A percentile compares a stretch with the other conserved stretches of the same genome.
phyloP scores from a whole-genome alignment of 2,888 invertebrate genomes.

The Allophyes oxyacanthae region DNA sequence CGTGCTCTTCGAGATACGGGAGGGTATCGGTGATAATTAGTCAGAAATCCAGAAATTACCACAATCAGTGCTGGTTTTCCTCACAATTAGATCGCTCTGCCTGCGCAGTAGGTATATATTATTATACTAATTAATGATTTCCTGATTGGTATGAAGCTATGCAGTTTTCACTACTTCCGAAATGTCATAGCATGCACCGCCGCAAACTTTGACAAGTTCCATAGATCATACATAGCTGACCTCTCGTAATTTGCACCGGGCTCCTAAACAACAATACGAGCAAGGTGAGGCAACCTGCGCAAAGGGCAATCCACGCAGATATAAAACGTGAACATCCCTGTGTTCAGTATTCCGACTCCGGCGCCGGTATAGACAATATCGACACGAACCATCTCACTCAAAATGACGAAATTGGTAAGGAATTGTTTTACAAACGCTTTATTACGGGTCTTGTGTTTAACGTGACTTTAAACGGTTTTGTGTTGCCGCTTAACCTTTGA shows the following conservation, averaged over 20 bases:
- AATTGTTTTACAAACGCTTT: slow-evolving; percentile 42
- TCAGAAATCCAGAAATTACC: too few species aligned
- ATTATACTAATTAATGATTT: too few species aligned
- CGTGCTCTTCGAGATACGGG: too few species aligned
- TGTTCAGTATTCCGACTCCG: slow-evolving; percentile 72
- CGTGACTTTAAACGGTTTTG: slow-evolving; percentile 36
- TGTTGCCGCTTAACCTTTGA: slow-evolving; percentile 41
- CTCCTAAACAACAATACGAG: slow-evolving; percentile 79
- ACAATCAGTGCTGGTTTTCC: too few species aligned
- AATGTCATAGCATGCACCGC: slow-evolving; percentile 28
- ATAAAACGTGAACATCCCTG: slow-evolving; percentile 84
- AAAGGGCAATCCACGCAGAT: slow-evolving; percentile 84
- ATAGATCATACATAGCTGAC: slow-evolving; percentile 52
- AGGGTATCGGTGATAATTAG: too few species aligned
- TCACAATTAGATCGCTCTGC: too few species aligned
- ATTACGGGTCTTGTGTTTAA: slow-evolving; percentile 24
- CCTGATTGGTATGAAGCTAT: not conserved
- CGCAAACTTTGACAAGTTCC: slow-evolving; percentile 36
- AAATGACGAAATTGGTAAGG: slow-evolving; percentile 81
- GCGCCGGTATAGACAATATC: slow-evolving; percentile 67
- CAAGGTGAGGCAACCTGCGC: slow-evolving; percentile 84
- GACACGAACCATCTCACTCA: slow-evolving; percentile 63
- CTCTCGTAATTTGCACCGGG: slow-evolving; percentile 66
- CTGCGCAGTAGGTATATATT: too few species aligned
- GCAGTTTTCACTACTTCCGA: not conserved